Evolutionary conservation across 2,797 vertebrate genomes (phyloP).

Genomic region (Psittacula derbiana): DNA sequence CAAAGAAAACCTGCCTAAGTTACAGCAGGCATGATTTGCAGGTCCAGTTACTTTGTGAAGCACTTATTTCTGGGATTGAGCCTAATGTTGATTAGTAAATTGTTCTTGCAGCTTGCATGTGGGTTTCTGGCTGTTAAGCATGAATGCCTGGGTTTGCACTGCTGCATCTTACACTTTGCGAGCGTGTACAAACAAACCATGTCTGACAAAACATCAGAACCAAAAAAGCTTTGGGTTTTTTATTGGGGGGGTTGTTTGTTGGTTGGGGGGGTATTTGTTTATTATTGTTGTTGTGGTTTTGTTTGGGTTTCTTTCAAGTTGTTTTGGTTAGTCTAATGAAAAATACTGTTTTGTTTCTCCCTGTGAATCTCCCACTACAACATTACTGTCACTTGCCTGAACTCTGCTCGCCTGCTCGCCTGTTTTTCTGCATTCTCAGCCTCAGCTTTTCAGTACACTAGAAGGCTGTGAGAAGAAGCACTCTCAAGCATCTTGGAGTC

Average conservation of each 20-base stretch:
- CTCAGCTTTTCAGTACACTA: background rate
- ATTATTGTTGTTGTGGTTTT: background rate
- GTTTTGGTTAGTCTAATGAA: background rate
- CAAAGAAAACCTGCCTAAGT: background rate
- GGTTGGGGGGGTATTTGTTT: background rate
- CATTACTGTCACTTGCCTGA: background rate
- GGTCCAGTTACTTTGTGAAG: background rate
- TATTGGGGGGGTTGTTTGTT: background rate
- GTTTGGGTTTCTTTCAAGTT: background rate
- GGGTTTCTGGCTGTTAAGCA: background rate
- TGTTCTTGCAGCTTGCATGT: background rate
- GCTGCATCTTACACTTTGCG: background rate
- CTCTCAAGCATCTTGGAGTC: background rate
- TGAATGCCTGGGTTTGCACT: background rate
- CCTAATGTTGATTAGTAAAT: background rate
- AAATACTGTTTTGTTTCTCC: background rate
- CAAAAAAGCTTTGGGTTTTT: background rate
- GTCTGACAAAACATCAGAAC: background rate
- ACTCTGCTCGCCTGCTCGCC: fast-evolving
- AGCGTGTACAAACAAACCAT: background rate
- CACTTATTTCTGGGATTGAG: background rate
- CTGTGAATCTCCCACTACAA: background rate
- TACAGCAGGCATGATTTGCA: background rate
- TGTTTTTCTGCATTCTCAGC: background rate
- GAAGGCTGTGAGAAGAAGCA: background rate